Percentiles rank a stretch among this genome's conserved stretches.
Conservation (phyloP, 1,140 invertebrate genomes). For the Cydia amplana region DNA sequence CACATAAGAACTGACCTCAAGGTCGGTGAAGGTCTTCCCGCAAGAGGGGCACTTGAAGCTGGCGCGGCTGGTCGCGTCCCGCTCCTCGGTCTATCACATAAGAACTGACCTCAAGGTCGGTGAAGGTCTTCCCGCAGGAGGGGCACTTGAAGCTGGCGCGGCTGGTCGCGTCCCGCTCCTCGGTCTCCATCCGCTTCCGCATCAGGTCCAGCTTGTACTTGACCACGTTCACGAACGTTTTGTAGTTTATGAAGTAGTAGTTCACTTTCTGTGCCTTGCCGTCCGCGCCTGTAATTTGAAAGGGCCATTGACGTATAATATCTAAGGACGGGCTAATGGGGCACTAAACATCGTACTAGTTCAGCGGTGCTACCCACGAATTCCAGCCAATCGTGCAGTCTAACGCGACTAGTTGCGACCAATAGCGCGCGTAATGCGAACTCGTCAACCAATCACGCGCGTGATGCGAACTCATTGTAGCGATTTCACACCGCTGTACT, state of each 20-base stretch:
- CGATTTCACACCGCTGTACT: too few relatives aligned
- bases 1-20: slow-evolving; percentile 84
- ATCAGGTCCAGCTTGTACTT: slow-evolving; percentile 98
- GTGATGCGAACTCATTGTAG: too few relatives aligned
- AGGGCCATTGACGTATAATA: too few relatives aligned
- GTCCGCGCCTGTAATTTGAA: slow-evolving; percentile 83
- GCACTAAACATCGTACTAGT: too few relatives aligned
- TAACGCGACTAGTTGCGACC: too few relatives aligned
- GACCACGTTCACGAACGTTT: slow-evolving; percentile 97
- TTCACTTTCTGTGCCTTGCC: slow-evolving; percentile 98
- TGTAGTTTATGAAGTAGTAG: slow-evolving; percentile 99
- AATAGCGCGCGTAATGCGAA: too few relatives aligned
- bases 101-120: slow-evolving; percentile 86
- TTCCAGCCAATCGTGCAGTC: too few relatives aligned
- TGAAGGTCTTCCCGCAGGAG: slow-evolving; percentile 94
- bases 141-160: slow-evolving; percentile 97
- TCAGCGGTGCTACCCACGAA: too few relatives aligned
- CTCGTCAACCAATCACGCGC: too few relatives aligned
- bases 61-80: slow-evolving; percentile 95
- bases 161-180: slow-evolving; percentile 96
- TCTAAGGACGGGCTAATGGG: too few relatives aligned
- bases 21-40: slow-evolving; percentile 94
- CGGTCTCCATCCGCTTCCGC: slow-evolving; percentile 96
- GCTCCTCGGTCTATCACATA: slow-evolving; percentile 95
- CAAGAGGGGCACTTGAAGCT: slow-evolving; percentile 97